These are phyloP conservation scores for Potamarius usumacintae DNA, from an alignment of 2,113 vertebrate species.

Conservation along the genomic window DNA sequence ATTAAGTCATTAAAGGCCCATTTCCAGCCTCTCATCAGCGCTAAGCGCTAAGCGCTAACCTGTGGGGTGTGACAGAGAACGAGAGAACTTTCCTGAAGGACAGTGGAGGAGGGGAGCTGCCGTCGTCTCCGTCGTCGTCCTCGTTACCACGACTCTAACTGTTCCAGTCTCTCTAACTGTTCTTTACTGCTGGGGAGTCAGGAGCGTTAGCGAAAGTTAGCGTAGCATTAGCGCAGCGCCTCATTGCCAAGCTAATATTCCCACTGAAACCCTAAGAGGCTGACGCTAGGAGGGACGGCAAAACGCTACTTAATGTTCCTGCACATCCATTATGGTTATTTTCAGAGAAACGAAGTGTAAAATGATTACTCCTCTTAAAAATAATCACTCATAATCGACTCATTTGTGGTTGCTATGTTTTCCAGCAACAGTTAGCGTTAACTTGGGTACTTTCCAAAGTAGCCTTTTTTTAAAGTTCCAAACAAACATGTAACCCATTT, in stretches of 20 bases:
- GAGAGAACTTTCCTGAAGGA: slow-evolving; percentile 43
- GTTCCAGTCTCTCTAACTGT: slow-evolving; percentile 38
- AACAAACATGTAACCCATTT: background rate
- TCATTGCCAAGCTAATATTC: slow-evolving; percentile 59
- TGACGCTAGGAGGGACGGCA: slow-evolving; percentile 51
- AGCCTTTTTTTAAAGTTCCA: background rate
- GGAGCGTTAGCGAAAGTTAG: slow-evolving; percentile 43
- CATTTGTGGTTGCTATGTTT: slow-evolving; percentile 36
- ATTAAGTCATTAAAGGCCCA: slow-evolving; percentile 64
- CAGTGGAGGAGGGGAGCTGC: slow-evolving; percentile 26
- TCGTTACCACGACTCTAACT: slow-evolving; percentile 37
- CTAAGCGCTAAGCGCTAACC: slow-evolving; percentile 57
- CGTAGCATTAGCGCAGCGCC: slow-evolving; percentile 56
- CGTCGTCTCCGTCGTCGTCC: background rate
- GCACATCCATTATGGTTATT: slow-evolving; percentile 57
- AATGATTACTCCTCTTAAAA: slow-evolving; percentile 53
- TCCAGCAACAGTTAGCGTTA: slow-evolving; percentile 27
- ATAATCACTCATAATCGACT: slow-evolving; percentile 48
- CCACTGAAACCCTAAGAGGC: slow-evolving; percentile 47
- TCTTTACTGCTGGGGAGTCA: slow-evolving; percentile 39
- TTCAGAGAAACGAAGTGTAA: slow-evolving; percentile 57
- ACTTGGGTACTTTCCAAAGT: slow-evolving; percentile 2
- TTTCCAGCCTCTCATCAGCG: slow-evolving; percentile 56
- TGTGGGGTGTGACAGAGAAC: slow-evolving; percentile 53
- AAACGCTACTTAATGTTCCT: slow-evolving; percentile 57